Conservation (phyloP, 2,113 vertebrate genomes). For the Protobothrops flavoviridis region DNA sequence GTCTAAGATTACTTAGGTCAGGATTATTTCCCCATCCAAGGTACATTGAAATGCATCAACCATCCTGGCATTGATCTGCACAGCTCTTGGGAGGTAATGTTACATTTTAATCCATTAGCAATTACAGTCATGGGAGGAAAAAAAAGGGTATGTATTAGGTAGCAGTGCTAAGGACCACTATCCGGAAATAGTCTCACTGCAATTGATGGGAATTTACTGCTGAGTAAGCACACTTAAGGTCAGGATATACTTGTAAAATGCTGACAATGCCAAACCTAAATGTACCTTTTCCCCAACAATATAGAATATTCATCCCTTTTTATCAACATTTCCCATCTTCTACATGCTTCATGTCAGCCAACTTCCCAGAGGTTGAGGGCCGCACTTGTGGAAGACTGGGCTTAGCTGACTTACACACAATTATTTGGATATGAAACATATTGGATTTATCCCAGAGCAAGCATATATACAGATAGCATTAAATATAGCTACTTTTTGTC, state of each 20-base stretch:
- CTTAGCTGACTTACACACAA: background rate
- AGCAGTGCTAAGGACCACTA: background rate
- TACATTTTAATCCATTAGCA: conserved; percentile 18
- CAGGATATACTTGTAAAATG: background rate
- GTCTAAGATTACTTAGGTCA: conserved; percentile 3
- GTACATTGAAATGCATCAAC: background rate
- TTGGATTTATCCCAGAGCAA: background rate
- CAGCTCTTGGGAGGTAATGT: background rate
- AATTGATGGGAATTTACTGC: background rate
- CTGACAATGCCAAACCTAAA: background rate
- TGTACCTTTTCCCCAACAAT: background rate
- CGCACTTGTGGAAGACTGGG: background rate
- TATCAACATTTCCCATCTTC: background rate
- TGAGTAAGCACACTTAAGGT: background rate
- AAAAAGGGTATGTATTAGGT: background rate
- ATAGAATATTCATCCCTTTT: background rate
- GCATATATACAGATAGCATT: background rate
- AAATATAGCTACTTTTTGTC: background rate
- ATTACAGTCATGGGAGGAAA: background rate
- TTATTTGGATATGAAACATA: background rate
- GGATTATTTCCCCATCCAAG: conserved; percentile 4
- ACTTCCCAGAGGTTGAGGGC: background rate
- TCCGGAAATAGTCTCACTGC: background rate
- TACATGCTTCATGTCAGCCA: background rate
- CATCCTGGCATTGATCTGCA: conserved; percentile 23